These are phyloP conservation scores for Enoplosus armatus DNA, from an alignment of 2,797 vertebrate species.

Conservation along the genomic window DNA sequence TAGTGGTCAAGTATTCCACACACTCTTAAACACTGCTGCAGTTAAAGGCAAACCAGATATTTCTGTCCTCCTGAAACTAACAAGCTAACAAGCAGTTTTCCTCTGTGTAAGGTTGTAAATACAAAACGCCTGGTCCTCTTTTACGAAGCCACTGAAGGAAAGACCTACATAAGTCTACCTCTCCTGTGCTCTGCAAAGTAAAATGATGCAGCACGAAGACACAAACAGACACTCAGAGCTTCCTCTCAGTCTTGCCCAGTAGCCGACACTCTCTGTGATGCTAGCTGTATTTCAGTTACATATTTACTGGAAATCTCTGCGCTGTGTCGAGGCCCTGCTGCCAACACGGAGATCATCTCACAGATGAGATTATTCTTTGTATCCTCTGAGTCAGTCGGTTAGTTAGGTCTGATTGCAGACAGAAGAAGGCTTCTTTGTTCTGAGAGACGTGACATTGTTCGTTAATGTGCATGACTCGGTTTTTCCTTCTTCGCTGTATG, in stretches of 20 bases:
- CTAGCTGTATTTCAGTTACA: slow-evolving; percentile 33
- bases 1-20: not conserved
- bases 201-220: slow-evolving; percentile 14
- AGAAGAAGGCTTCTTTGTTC: slow-evolving; percentile 27
- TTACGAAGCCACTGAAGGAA: slow-evolving; percentile 16
- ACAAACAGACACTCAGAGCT: slow-evolving; percentile 17
- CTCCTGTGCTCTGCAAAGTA: not conserved
- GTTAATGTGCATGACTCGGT: slow-evolving; percentile 8
- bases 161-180: slow-evolving; percentile 8
- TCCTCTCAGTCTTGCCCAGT: slow-evolving; percentile 7
- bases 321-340: slow-evolving; percentile 19
- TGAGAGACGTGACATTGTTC: slow-evolving; percentile 8
- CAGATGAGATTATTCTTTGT: slow-evolving; percentile 47
- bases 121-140: slow-evolving; percentile 22
- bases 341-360: slow-evolving; percentile 49
- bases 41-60: not conserved
- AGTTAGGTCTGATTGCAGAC: slow-evolving; percentile 28
- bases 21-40: not conserved
- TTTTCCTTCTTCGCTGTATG: not conserved
- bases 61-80: not conserved
- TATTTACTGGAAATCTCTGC: slow-evolving; percentile 66
- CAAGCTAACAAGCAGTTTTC: not conserved
- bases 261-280: slow-evolving; percentile 35
- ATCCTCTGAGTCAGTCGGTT: slow-evolving; percentile 20
- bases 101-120: slow-evolving; percentile 17